Base-by-base conservation (phyloP, 2,113 vertebrate species). In the Sporophila hypoxantha region DNA sequence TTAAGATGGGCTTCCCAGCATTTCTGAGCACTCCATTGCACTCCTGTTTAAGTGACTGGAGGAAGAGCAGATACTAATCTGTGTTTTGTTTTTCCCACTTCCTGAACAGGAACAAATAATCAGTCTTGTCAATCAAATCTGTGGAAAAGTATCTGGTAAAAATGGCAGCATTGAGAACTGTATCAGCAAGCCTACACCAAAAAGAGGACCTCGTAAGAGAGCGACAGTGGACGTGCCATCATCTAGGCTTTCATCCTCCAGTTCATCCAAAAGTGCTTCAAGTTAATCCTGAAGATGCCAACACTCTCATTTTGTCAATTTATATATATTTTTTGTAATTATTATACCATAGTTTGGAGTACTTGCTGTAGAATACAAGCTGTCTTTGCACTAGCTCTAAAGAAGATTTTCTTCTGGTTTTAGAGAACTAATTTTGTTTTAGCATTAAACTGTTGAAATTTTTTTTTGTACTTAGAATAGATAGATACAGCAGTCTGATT, bases 361-460 rank as follows among this genome's bases (percentile, higher is more conserved):
- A 97, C 97, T 98, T 97, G 97, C 98, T 97, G 96, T 97, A 97
- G 97, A 97, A 98, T 98, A 97, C 98, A 98, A 98, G 98, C 98
- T 99, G 98, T 99, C 98, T 98, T 99, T 99, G 99, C 99, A 99
- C 99, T 99, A 99, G 99, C 98, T 98, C 98, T 98, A 98, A 98
- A 98, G 98, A 98, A 98, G 97, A 98, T 98, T 98, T 98, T 97
- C 96, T 98, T 98, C 97, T 98, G 97, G 96, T 98, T 98, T 98
- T 98, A 97, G 97, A 98, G 94, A 96, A 98, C 96, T 96, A 96
- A 97, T 97, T 97, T 96, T 96, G 97, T 98, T 98, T 98, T 98
- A 98, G 98, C 98, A 99, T 99, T 99, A 99, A 98, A 98, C 94
- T 97, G 96, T 97, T 97, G 96, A 96, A 96, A 87, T 47, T 92